Evolutionary conservation across 2,113 vertebrate species (phyloP).

Genomic region (Dissostichus mawsoni): DNA sequence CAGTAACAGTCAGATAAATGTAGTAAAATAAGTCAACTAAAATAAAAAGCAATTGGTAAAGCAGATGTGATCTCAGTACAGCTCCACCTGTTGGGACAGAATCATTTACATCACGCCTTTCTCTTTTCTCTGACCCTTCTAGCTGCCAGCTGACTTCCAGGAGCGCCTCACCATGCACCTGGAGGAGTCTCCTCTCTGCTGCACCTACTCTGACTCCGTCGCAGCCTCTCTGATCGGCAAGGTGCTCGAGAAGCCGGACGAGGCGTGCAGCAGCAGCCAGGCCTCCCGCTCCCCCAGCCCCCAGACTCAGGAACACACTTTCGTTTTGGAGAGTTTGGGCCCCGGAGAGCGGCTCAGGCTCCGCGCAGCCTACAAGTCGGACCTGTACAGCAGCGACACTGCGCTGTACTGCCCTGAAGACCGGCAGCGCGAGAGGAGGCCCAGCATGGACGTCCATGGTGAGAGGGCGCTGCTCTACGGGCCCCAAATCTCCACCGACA

Average conservation of each 20-base stretch:
- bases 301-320: constrained; percentile 81
- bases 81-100: not conserved
- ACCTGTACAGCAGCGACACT: constrained; percentile 95
- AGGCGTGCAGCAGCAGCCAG: constrained; percentile 88
- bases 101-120: not conserved
- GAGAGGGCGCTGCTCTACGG: constrained; percentile 86
- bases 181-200: constrained; percentile 90
- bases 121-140: constrained; percentile 29
- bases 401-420: constrained; percentile 96
- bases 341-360: constrained; percentile 84
- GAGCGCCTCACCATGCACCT: constrained; percentile 92
- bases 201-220: constrained; percentile 90
- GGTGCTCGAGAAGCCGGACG: constrained; percentile 92
- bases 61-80: not conserved
- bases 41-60: no score
- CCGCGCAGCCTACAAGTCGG: constrained; percentile 88
- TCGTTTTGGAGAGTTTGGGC: constrained; percentile 82
- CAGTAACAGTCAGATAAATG: no score
- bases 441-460: constrained; percentile 90
- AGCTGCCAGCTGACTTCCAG: constrained; percentile 95
- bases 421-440: constrained; percentile 87
- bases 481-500: constrained; percentile 94
- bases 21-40: no score
- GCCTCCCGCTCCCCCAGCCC: constrained; percentile 90
- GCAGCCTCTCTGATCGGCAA: constrained; percentile 91